Base-by-base conservation (phyloP, 2,797 vertebrate genomes). In the Liparis tanakae region DNA sequence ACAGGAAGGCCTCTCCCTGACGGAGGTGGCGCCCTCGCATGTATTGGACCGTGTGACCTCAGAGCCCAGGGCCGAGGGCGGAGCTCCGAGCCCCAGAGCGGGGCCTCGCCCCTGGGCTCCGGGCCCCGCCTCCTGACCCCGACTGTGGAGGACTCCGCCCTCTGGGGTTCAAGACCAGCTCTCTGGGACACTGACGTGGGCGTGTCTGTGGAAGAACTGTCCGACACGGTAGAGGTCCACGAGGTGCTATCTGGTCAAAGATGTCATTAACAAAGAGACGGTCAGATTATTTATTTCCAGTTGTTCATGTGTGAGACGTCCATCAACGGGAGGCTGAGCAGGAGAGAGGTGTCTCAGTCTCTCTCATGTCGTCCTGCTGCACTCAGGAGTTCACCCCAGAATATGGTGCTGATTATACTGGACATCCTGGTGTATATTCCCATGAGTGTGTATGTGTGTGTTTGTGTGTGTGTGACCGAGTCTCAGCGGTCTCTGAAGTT, bases 1-100 rank as follows among this genome's bases (percentile, higher is more conserved):
- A 96, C 3, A 95, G 95, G 93, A 97, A 96, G 89, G 91, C 92
- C 68, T 93, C 94, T 9, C 85, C 91, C 1, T 94, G 91, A 91
- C 34, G 5, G 72, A 60, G 48, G 67, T 65, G 46, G 63, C 43
- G 30, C 59, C 63, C 56, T 70, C 55, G 48, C 54, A 50, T 57
- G 46, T 46, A 8, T 67, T 54, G 64, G 87, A 87, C 87, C 63
- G 67, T 83, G 78, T 76, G 37, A 68, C 65, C 51, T 69, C 70
- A 44, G 4, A 1, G 36, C 76, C 71, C 83, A 59, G 60, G 58
- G 82, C 34, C 67, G n/a, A 50, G 43, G 62, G 67, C 60, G 57
- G 58, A 69, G 53, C 67, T 74, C 34, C 20, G 43, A 60, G 69
- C 51, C 67, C 56, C 33, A 70, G 50, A 72, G 70, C 33, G 68